phyloP scores from a whole-genome alignment of 2,888 invertebrate species.

The Eristalinus sepulchralis region DNA sequence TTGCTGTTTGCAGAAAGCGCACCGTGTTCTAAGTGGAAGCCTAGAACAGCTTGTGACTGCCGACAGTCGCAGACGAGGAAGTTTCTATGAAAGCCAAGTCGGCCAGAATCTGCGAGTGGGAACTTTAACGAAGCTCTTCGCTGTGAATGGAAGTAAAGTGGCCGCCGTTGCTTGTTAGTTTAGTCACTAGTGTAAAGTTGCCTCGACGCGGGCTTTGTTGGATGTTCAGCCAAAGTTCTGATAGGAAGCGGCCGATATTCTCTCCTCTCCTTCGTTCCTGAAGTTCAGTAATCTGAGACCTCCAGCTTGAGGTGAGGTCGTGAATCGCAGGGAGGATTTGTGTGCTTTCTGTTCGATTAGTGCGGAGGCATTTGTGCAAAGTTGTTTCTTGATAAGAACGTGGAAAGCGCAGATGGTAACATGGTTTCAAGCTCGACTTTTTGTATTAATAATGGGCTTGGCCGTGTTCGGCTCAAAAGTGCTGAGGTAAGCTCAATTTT shows the following conservation, averaged over 20 bases:
- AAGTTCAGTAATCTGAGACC: not conserved
- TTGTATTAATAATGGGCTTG: not conserved
- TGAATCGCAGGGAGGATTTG: not conserved
- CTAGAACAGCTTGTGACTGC: conserved; percentile 38
- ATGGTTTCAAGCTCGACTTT: not conserved
- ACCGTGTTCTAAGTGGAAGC: conserved; percentile 3
- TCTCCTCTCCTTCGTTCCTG: not conserved
- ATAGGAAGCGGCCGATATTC: not conserved
- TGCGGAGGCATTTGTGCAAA: not conserved
- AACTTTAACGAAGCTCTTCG: conserved; percentile 64
- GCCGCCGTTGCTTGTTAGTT: not conserved
- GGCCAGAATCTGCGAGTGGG: conserved; percentile 15
- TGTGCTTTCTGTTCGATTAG: not conserved
- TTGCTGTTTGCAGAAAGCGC: conserved; percentile 36
- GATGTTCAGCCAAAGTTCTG: not conserved
- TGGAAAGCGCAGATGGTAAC: not conserved
- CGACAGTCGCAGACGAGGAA: conserved; percentile 1
- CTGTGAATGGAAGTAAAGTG: conserved; percentile 10
- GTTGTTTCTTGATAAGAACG: not conserved
- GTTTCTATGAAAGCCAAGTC: conserved; percentile 23
- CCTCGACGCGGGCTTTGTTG: not conserved
- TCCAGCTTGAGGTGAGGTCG: not conserved
- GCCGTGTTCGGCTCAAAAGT: not conserved
- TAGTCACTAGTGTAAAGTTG: not conserved
- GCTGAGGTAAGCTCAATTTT: not conserved